Evolutionary conservation across 1,140 invertebrate species (phyloP).

Genomic region (Vanessa atalanta): DNA sequence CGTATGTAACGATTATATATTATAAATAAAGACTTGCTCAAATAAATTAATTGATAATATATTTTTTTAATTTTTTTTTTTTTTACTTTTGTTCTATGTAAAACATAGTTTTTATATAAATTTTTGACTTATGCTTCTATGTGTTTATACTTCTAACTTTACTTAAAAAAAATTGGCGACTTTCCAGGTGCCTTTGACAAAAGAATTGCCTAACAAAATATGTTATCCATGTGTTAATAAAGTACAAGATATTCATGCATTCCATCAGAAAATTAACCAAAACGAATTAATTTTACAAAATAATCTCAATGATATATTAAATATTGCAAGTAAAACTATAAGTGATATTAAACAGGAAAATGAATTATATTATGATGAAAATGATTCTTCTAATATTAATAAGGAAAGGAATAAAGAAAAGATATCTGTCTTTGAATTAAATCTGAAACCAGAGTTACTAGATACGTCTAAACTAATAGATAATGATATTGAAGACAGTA

Average conservation of each 20-base stretch:
- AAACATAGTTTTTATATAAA: not conserved
- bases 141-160: not conserved
- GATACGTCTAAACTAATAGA: slow-evolving; percentile 1
- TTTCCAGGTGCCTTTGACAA: slow-evolving; percentile 45
- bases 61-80: not conserved
- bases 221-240: slow-evolving; percentile 47
- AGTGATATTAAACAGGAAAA: slow-evolving; percentile 18
- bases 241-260: slow-evolving; percentile 45
- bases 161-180: not conserved
- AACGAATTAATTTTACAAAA: slow-evolving; percentile 46
- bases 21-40: not conserved
- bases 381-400: slow-evolving; percentile 10
- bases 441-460: not conserved
- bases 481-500: slow-evolving; percentile 11
- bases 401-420: not conserved
- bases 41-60: too few species aligned
- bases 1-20: slow-evolving; percentile 33
- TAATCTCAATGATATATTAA: slow-evolving; percentile 27
- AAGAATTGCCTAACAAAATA: slow-evolving; percentile 43
- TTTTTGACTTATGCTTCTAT: not conserved
- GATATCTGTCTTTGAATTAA: not conserved
- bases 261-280: slow-evolving; percentile 42
- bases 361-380: slow-evolving; percentile 16
- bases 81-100: not conserved
- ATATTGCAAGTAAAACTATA: slow-evolving; percentile 9